Evolutionary conservation across 2,797 vertebrate species (phyloP), one percentile per base, ranked within the genome.

Genomic region (Micromesistius poutassou): DNA sequence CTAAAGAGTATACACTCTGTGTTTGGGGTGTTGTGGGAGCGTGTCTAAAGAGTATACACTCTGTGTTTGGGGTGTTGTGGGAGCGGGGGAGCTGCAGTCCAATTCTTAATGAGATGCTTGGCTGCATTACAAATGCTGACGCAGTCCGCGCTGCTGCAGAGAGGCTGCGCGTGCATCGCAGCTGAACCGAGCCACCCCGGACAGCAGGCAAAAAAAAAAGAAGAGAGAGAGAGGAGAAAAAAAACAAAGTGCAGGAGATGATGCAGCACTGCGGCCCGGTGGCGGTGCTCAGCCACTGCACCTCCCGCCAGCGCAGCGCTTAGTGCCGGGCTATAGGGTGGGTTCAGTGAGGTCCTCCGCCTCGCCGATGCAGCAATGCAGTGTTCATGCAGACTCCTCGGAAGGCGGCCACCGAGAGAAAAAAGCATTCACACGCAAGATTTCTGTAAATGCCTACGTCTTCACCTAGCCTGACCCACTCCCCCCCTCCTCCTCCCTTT

Each of bases 101-200:
- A 89, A 86, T 90, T 92, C 90, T 86, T 62, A 80, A 87, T 86
- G 84, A 87, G 90, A 91, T 91, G 91, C 91, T 85, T 93, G 93
- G 91, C 92, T 92, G 89, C 91, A 89, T 87, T 89, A 92, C 92
- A 91, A 91, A 90, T 94, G 93, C 93, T 94, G 94, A 94, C 93
- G 92, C 93, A 93, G 93, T 92, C 87, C 80, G 88, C 91, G 89
- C 92, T 92, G 89, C 92, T 91, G 93, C 93, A 93, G 92, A 92
- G 91, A 91, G 87, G 79, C 91, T 92, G 89, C 92, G 84, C 84
- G 89, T 93, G 91, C 86, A 90, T 89, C 89, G 85, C 85, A 84
- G 83, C 91, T 71, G 55, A 62, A 62, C 30, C 14, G 91, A 92
- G 93, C 92, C 93, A 91, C 90, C 90, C 87, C 90, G 85, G 82